phyloP scores from a whole-genome alignment of 2,888 invertebrate genomes.

The Rotaria magnacalcarata region DNA sequence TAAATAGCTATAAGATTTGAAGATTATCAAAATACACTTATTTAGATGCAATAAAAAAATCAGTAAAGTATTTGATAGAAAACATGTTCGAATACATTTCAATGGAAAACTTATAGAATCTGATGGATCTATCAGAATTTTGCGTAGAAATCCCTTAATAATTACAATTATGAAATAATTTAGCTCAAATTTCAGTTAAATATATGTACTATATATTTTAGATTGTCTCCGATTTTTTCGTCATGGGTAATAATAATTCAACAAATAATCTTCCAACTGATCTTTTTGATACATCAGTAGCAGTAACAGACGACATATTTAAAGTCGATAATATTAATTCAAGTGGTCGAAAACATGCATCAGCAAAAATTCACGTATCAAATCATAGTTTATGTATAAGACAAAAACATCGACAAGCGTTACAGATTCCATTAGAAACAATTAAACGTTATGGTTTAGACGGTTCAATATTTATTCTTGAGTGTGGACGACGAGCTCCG shows the following conservation, averaged over 20 bases:
- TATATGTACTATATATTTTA: no score
- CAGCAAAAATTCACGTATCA: conserved; percentile 14
- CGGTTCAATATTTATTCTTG: conserved; percentile 66
- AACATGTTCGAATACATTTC: no score
- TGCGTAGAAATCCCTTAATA: no score
- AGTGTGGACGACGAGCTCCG: conserved; percentile 75
- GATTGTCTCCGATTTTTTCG: background rate
- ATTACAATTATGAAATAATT: no score
- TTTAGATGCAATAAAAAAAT: no score
- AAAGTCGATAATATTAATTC: conserved; percentile 34
- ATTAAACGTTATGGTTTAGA: conserved; percentile 86
- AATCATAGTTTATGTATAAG: conserved; percentile 7
- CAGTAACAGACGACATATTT: background rate
- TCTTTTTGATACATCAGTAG: background rate
- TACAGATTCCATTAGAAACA: conserved; percentile 69
- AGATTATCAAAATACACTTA: no score
- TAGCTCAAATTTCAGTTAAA: no score
- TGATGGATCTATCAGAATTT: no score
- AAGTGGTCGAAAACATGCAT: conserved; percentile 4
- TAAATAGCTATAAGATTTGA: no score
- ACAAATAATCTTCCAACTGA: background rate
- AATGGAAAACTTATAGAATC: no score
- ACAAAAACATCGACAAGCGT: conserved; percentile 32
- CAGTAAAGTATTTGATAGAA: no score
- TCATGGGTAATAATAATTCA: conserved; percentile 18